Conservation (phyloP, 2,797 vertebrate species). For the Diglossa cyanea region DNA sequence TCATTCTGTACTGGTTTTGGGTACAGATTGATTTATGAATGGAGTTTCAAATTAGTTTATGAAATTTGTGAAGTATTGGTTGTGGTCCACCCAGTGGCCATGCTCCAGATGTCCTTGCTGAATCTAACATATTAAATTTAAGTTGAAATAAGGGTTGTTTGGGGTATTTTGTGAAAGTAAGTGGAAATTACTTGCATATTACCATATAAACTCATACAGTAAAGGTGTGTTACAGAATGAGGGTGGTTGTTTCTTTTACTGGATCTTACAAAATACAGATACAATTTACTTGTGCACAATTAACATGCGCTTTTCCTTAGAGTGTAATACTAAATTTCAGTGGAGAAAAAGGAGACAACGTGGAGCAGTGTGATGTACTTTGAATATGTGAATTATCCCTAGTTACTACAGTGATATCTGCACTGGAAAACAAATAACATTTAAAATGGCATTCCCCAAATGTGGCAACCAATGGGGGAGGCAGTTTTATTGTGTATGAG, state of each 20-base stretch:
- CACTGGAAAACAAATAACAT: neutral
- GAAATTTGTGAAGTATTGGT: neutral
- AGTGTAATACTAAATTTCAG: neutral
- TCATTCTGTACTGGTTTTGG: constrained; percentile 23
- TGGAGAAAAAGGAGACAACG: neutral
- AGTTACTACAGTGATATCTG: neutral
- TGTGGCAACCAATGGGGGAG: neutral
- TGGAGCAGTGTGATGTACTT: neutral
- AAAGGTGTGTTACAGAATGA: neutral
- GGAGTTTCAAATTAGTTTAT: neutral
- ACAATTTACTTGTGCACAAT: neutral
- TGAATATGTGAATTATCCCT: neutral
- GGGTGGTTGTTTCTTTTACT: neutral
- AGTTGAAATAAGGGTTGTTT: neutral
- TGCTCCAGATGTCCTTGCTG: neutral
- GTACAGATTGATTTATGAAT: constrained; percentile 54
- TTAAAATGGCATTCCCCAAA: neutral
- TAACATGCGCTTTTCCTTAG: neutral
- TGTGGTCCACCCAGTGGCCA: neutral
- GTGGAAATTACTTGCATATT: neutral
- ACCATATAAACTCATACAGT: neutral
- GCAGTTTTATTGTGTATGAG: neutral
- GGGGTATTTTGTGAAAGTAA: neutral
- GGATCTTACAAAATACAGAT: neutral
- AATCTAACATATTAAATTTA: neutral